Percentiles rank a stretch among this genome's conserved stretches.
These are phyloP conservation scores for Didymodactylos carnosus DNA, from an alignment of 2,888 invertebrate genomes.

Conservation along the genomic window DNA sequence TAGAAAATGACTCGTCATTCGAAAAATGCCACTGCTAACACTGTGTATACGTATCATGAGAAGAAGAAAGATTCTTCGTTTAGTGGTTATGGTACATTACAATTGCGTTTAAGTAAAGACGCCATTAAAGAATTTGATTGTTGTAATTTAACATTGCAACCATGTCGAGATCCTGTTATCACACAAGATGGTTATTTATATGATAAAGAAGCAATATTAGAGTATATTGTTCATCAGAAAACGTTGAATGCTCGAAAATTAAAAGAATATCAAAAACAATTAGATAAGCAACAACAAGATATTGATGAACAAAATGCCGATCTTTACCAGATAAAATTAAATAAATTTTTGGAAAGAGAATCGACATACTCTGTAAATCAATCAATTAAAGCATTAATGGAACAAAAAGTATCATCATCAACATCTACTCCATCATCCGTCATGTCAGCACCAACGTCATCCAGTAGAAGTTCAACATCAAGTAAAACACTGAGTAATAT, in stretches of 20 bases:
- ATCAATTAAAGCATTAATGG: not conserved
- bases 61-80: slow-evolving; percentile 76
- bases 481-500: slow-evolving; percentile 41
- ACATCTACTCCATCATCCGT: not conserved
- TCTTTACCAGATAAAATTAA: slow-evolving; percentile 51
- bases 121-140: slow-evolving; percentile 84
- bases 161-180: slow-evolving; percentile 74
- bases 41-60: slow-evolving; percentile 93
- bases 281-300: slow-evolving; percentile 45
- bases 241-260: slow-evolving; percentile 65
- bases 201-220: slow-evolving; percentile 36
- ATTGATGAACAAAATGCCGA: slow-evolving; percentile 45
- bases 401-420: not conserved
- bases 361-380: slow-evolving; percentile 38
- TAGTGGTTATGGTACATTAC: slow-evolving; percentile 60
- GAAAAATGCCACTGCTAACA: slow-evolving; percentile 88
- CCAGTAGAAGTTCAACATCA: not conserved
- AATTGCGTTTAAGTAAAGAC: slow-evolving; percentile 64
- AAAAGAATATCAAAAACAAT: slow-evolving; percentile 73
- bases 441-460: not conserved
- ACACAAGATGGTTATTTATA: slow-evolving; percentile 41
- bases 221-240: slow-evolving; percentile 81
- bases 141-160: slow-evolving; percentile 84
- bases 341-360: slow-evolving; percentile 61
- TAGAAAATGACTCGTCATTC: slow-evolving; percentile 69